A percentile compares a stretch with the other conserved stretches of the same genome.
phyloP scores from a whole-genome alignment of 2,113 vertebrate species.

The Grammomys dolichurus region DNA sequence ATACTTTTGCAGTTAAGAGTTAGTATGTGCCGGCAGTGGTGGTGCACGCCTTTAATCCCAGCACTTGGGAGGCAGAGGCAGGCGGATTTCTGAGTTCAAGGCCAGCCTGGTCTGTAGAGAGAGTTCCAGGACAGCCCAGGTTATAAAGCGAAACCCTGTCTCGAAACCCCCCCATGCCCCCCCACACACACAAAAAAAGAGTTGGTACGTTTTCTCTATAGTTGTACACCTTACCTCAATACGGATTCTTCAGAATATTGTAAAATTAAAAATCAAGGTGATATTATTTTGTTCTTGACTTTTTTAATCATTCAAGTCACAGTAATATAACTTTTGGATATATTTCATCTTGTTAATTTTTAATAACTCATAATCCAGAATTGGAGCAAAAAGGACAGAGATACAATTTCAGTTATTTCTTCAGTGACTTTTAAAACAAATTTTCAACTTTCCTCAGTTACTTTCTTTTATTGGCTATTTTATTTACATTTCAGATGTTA shows the following conservation, averaged over 20 bases:
- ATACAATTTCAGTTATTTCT: conserved; percentile 54
- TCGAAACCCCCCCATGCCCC: too few relatives aligned
- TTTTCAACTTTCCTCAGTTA: background rate
- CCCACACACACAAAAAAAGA: background rate
- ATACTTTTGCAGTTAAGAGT: background rate
- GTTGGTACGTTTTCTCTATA: conserved; percentile 34
- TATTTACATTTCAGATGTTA: too few relatives aligned
- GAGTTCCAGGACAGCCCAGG: too few relatives aligned
- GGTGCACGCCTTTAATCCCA: too few relatives aligned
- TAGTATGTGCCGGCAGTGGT: too few relatives aligned
- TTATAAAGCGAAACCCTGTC: too few relatives aligned
- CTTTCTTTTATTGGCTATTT: background rate
- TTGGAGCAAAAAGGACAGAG: conserved; percentile 36
- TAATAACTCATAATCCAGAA: conserved; percentile 57
- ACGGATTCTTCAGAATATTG: conserved; percentile 8
- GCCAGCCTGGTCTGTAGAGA: too few relatives aligned
- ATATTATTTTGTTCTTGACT: conserved; percentile 24
- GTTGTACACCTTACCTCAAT: background rate
- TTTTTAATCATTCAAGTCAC: conserved; percentile 9
- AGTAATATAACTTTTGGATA: conserved; percentile 49
- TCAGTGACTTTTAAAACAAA: conserved; percentile 45
- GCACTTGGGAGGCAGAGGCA: too few relatives aligned
- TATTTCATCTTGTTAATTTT: conserved; percentile 43
- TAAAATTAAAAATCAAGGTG: background rate
- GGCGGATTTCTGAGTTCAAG: too few relatives aligned